A percentile compares a stretch with the other conserved stretches of the same genome.
Conservation (phyloP, 2,797 vertebrate species). For the Pantherophis vulpinus region DNA sequence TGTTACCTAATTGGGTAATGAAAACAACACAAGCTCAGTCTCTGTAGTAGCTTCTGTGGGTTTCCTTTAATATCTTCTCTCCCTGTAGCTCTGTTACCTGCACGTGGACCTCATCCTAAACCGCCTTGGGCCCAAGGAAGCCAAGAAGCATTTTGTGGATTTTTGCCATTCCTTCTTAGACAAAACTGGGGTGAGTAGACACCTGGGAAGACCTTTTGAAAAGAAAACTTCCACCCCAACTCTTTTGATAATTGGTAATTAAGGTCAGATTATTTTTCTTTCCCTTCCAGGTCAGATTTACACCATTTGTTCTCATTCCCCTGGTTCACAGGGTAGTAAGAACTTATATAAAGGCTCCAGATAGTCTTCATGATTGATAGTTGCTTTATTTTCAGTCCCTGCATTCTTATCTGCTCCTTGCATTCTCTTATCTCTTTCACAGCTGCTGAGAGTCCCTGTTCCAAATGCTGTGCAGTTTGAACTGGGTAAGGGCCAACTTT, state of each 20-base stretch:
- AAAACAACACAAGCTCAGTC: neutral
- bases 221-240: neutral
- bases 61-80: neutral
- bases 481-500: slow-evolving; percentile 74
- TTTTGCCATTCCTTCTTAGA: slow-evolving; percentile 88
- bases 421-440: neutral
- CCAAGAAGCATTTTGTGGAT: slow-evolving; percentile 86
- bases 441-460: slow-evolving; percentile 79
- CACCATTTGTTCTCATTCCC: neutral
- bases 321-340: neutral
- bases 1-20: neutral
- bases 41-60: neutral
- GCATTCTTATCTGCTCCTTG: neutral
- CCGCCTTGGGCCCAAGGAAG: slow-evolving; percentile 83
- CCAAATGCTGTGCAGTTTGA: slow-evolving; percentile 69
- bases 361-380: neutral
- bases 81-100: slow-evolving; percentile 84
- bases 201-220: too few species aligned
- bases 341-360: neutral
- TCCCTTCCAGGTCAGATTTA: neutral
- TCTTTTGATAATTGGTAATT: neutral
- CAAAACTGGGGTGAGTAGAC: slow-evolving; percentile 81
- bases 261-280: neutral
- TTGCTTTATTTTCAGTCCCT: neutral
- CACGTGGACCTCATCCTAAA: slow-evolving; percentile 80